A percentile compares a stretch with the other conserved stretches of the same genome.
phyloP scores from a whole-genome alignment of 2,797 vertebrate species.

The Philypnodon macrostomus region DNA sequence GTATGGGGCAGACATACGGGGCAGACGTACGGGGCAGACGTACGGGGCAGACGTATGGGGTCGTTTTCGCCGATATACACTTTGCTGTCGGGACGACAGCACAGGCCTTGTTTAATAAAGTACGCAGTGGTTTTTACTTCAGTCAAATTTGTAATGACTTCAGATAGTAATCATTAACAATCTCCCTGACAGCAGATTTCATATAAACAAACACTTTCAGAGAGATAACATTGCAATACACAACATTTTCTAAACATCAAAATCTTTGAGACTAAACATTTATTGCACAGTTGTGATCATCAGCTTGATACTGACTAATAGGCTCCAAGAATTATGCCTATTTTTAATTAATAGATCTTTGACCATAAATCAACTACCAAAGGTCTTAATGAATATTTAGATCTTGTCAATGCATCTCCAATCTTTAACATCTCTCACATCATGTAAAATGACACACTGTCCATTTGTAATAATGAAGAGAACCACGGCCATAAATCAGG shows the following conservation, averaged over 20 bases:
- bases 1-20: too few species aligned
- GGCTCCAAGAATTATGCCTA: too few species aligned
- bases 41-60: too few species aligned
- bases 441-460: background rate
- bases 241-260: too few species aligned
- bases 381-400: background rate
- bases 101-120: background rate
- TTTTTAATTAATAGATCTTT: background rate
- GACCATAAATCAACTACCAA: background rate
- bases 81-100: too few species aligned
- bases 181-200: background rate
- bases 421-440: conserved; percentile 1
- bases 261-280: too few species aligned
- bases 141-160: background rate
- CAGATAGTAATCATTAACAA: background rate
- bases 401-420: background rate
- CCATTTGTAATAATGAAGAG: conserved; percentile 13
- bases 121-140: background rate
- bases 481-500: conserved; percentile 42
- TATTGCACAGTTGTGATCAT: background rate
- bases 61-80: too few species aligned
- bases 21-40: too few species aligned
- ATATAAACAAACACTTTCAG: background rate
- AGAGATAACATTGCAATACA: too few species aligned
- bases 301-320: background rate